Base-by-base conservation (phyloP, 1,140 invertebrate species). In the Calliopsis andreniformis region DNA sequence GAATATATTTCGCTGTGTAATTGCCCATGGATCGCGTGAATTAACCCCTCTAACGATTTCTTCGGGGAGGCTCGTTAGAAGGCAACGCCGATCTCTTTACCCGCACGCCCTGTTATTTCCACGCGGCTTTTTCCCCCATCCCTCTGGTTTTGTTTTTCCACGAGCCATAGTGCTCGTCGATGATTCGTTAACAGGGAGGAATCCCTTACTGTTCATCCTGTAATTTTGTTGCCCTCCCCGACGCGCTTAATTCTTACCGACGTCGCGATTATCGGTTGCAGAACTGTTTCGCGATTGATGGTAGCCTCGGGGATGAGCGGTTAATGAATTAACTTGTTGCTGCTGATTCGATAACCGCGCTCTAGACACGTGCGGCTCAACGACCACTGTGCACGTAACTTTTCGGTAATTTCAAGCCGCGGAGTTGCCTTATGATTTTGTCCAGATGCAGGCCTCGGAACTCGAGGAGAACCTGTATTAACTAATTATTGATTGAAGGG, bases 1-100 rank as follows among this genome's bases (percentile, higher is more conserved):
- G n/a, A n/a, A n/a, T 55, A 56, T 35, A 51, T 49, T 10, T 67
- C 28, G 62, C 18, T 39, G 62, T 67, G 71, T 75, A 75, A 75
- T 75, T 75, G 67, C 51, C 51, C 63, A 51, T 23, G 62, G 51
- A 66, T 42, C 66, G 64, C 64, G 66, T 42, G 66, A 76, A 76
- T 76, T 76, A 51, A 32, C 25, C 66, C n/a, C 32, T 23, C 56
- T 70, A 70, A 76, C 66, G 73, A 76, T 76, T 76, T 59, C 66
- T 61, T 53, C 47, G 64, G 32, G 69, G 30, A 76, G 53, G 56
- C 64, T 70, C 73, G 73, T 69, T 76, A 67, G 53, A 35, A 53
- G 51, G 16, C 35, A 69, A 58, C 39, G 55, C n/a, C n/a, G n/a
- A n/a, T 59, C 71, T 67, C 71, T 62, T 75, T 75, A 75, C 16